A percentile compares a stretch with the other conserved stretches of the same genome.
These are phyloP conservation scores for Anoura caudifer DNA, from an alignment of 2,113 vertebrate genomes.

Conservation along the genomic window DNA sequence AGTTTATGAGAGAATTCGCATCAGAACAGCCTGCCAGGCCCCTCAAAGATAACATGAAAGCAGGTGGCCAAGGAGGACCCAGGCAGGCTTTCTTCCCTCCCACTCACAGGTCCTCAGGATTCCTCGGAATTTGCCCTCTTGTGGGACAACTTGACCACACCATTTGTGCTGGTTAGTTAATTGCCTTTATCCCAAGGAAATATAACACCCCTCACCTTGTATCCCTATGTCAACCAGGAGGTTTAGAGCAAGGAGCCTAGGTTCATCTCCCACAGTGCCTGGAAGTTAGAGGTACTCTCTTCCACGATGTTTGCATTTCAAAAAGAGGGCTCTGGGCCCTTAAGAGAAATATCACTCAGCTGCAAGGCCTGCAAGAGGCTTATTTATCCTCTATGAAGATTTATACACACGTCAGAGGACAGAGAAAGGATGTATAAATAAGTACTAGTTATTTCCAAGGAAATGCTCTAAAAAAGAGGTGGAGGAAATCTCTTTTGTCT, in stretches of 20 bases:
- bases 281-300: background rate
- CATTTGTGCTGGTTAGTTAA: background rate
- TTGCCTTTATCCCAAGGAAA: background rate
- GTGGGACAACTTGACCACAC: background rate
- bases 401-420: too few species aligned
- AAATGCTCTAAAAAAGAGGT: too few species aligned
- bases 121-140: background rate
- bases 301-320: background rate
- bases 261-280: too few species aligned
- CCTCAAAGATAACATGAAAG: background rate
- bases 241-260: background rate
- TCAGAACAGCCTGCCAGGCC: background rate
- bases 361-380: background rate
- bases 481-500: too few species aligned
- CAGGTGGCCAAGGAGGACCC: too few species aligned
- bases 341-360: background rate
- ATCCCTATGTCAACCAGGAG: background rate
- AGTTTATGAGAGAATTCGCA: background rate
- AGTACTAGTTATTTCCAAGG: too few species aligned
- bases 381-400: background rate
- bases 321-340: background rate
- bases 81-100: too few species aligned
- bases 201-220: background rate
- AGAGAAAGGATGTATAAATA: too few species aligned
- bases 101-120: background rate